Evolutionary conservation across 2,113 vertebrate species (phyloP).

Genomic region (Microcebus tavaratra): DNA sequence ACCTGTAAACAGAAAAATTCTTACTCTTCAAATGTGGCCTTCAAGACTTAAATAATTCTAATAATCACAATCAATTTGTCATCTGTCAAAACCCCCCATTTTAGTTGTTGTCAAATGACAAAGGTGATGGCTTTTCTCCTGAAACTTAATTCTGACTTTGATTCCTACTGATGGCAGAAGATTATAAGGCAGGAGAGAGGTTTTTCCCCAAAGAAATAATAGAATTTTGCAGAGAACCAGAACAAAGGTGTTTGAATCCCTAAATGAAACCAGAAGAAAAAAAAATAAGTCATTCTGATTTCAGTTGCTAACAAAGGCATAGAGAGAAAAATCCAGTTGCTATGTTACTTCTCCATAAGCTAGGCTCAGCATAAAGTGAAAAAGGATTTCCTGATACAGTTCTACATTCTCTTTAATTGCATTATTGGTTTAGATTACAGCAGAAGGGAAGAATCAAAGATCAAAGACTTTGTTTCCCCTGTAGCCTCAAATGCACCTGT

Average conservation of each 20-base stretch:
- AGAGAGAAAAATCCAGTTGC: slow-evolving; percentile 43
- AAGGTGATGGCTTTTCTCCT: slow-evolving; percentile 23
- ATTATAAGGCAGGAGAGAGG: background rate
- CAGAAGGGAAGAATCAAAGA: background rate
- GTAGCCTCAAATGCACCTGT: background rate
- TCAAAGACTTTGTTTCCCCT: background rate
- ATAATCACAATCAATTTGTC: background rate
- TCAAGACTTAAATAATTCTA: slow-evolving; percentile 49
- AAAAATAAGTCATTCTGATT: background rate
- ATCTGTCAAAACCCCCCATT: slow-evolving; percentile 20
- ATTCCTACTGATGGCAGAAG: background rate
- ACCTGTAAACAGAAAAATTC: background rate
- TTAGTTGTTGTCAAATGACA: slow-evolving; percentile 1
- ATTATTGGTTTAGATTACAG: slow-evolving; percentile 15
- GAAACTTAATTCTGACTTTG: slow-evolving; percentile 27
- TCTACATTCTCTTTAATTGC: background rate
- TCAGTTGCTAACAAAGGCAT: slow-evolving; percentile 49
- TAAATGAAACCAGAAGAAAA: slow-evolving; percentile 47
- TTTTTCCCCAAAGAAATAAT: background rate
- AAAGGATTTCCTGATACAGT: slow-evolving; percentile 18
- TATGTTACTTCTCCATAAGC: slow-evolving; percentile 27
- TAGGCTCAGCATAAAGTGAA: slow-evolving; percentile 29
- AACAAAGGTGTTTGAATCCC: slow-evolving; percentile 39
- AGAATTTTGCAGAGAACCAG: slow-evolving; percentile 40
- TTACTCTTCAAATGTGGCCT: background rate